Evolutionary conservation across 2,113 vertebrate genomes (phyloP).

Genomic region (Semnornis frantzii): DNA sequence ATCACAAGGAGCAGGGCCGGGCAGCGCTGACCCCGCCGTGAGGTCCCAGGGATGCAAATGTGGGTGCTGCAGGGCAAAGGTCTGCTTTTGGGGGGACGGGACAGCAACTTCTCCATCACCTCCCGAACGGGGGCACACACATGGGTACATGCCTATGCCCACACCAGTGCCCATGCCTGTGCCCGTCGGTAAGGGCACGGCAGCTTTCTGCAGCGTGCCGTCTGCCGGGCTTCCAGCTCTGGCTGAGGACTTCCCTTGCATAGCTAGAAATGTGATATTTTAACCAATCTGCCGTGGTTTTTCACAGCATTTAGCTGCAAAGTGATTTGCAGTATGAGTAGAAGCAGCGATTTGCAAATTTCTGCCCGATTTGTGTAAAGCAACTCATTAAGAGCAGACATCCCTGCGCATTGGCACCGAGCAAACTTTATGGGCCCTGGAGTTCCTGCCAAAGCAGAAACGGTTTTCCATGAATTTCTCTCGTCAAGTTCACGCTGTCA

Average conservation of each 20-base stretch:
- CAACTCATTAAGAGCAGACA: constrained; percentile 45
- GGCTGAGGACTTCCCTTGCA: background rate
- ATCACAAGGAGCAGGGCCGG: accelerated
- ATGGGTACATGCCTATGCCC: background rate
- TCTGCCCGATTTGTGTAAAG: constrained; percentile 2
- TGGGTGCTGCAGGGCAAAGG: background rate
- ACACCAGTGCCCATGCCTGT: background rate
- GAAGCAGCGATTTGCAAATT: background rate
- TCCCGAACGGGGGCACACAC: background rate
- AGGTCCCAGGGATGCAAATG: background rate
- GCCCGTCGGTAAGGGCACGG: background rate
- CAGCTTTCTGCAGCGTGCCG: background rate
- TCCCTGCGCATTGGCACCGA: background rate
- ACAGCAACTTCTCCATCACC: background rate
- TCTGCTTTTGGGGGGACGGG: background rate
- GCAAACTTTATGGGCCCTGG: constrained; percentile 60
- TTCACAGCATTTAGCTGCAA: background rate
- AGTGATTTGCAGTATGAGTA: constrained; percentile 18
- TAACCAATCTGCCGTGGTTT: background rate
- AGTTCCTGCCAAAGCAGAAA: constrained; percentile 55
- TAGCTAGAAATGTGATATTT: background rate
- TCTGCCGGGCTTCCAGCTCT: background rate
- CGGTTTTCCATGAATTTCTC: constrained; percentile 37
- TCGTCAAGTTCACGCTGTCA: constrained; percentile 60
- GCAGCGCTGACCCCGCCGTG: background rate